Conservation (phyloP, 2,797 vertebrate species). For the Gymnoscopelus braueri region DNA sequence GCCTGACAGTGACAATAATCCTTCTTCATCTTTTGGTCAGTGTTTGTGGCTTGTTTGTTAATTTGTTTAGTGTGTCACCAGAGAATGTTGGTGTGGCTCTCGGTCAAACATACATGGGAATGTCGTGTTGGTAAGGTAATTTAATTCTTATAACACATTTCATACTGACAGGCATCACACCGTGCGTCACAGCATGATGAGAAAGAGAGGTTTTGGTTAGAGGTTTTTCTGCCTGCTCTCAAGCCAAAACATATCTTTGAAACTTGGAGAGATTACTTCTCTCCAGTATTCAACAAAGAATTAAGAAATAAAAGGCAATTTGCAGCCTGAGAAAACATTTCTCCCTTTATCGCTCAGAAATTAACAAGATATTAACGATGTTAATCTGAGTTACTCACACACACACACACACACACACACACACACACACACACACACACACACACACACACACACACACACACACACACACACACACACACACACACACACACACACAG, state of each 20-base stretch:
- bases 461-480: constrained; percentile 13
- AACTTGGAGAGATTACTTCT: constrained; percentile 34
- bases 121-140: constrained; percentile 26
- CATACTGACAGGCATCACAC: no score
- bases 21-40: no score
- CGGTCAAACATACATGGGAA: constrained; percentile 22
- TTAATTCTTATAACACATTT: no score
- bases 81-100: constrained; percentile 23
- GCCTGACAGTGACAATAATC: no score
- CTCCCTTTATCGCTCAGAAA: constrained; percentile 43
- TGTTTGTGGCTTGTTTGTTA: constrained; percentile 15
- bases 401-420: not conserved
- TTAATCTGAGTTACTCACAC: constrained; percentile 49
- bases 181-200: not conserved
- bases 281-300: constrained; percentile 5
- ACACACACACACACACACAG: constrained; percentile 15
- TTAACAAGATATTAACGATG: constrained; percentile 50
- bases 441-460: constrained; percentile 13
- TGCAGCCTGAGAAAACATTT: constrained; percentile 44
- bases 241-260: constrained; percentile 25
- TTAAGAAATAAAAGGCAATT: constrained; percentile 27
- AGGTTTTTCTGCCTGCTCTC: constrained; percentile 18
- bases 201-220: constrained; percentile 28
- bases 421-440: constrained; percentile 13
- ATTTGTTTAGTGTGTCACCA: constrained; percentile 17